Evolutionary conservation across 2,113 vertebrate genomes (phyloP).

Genomic region (Astatoreochromis straeleni): DNA sequence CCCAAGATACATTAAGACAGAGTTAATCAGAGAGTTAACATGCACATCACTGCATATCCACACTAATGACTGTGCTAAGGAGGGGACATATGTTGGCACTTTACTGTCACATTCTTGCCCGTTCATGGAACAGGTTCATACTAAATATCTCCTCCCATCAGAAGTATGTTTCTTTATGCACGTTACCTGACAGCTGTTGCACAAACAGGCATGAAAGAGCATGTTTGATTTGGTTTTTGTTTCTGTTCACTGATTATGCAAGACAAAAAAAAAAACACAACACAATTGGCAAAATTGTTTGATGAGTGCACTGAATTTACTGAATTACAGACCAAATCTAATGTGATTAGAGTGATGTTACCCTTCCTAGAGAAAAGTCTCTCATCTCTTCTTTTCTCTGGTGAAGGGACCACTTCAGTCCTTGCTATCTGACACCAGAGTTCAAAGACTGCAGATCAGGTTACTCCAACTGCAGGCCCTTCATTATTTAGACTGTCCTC

Average conservation of each 20-base stretch:
- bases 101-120: not conserved
- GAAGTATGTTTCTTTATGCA: not conserved
- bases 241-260: not conserved
- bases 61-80: not conserved
- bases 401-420: not conserved
- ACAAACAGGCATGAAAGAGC: not conserved
- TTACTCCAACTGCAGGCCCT: constrained; percentile 14
- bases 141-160: not conserved
- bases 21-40: not conserved
- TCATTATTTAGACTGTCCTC: constrained; percentile 46
- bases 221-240: not conserved
- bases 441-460: constrained; percentile 19
- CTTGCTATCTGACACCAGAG: constrained; percentile 35
- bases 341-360: not conserved
- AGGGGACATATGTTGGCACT: not conserved
- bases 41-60: not conserved
- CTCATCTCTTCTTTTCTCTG: not conserved
- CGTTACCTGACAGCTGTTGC: not conserved
- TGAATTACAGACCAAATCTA: not conserved
- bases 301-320: not conserved
- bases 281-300: not conserved
- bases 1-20: not conserved
- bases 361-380: not conserved
- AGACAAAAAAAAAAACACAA: not conserved
- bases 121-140: not conserved